Conservation (phyloP, 2,888 invertebrate genomes). For the Aphodius sticticus region DNA sequence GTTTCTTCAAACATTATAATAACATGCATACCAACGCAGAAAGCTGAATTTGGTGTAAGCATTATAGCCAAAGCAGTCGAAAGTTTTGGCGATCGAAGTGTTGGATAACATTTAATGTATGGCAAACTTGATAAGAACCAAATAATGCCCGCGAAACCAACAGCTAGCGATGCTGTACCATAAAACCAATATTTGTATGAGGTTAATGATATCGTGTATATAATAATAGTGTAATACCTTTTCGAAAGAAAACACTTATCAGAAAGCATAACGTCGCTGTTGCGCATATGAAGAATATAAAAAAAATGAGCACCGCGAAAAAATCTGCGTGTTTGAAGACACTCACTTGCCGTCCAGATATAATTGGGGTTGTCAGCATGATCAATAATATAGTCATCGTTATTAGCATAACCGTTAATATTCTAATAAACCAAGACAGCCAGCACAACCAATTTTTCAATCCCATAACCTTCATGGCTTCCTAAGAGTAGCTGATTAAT, state of each 20-base stretch:
- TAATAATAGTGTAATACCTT: constrained; percentile 63
- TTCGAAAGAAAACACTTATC: constrained; percentile 81
- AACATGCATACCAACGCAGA: constrained; percentile 81
- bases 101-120: constrained; percentile 56
- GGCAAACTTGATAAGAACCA: constrained; percentile 82
- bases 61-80: constrained; percentile 67
- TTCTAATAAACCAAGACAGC: constrained; percentile 82
- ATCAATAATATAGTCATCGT: constrained; percentile 65
- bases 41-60: constrained; percentile 80
- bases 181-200: not conserved
- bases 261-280: constrained; percentile 82
- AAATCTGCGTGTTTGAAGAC: constrained; percentile 76
- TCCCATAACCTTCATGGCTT: not conserved
- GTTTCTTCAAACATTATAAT: constrained; percentile 76
- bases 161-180: constrained; percentile 75
- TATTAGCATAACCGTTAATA: constrained; percentile 70
- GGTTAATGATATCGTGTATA: not conserved
- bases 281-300: constrained; percentile 74
- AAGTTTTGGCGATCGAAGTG: not conserved
- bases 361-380: constrained; percentile 57
- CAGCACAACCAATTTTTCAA: not conserved
- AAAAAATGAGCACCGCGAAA: constrained; percentile 72
- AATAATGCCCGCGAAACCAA: constrained; percentile 76
- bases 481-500: not conserved
- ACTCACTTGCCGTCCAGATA: constrained; percentile 58